Percentiles rank a stretch among this genome's conserved stretches.
These are phyloP conservation scores for Galerucella pusilla DNA, from an alignment of 2,888 invertebrate species.

Conservation along the genomic window DNA sequence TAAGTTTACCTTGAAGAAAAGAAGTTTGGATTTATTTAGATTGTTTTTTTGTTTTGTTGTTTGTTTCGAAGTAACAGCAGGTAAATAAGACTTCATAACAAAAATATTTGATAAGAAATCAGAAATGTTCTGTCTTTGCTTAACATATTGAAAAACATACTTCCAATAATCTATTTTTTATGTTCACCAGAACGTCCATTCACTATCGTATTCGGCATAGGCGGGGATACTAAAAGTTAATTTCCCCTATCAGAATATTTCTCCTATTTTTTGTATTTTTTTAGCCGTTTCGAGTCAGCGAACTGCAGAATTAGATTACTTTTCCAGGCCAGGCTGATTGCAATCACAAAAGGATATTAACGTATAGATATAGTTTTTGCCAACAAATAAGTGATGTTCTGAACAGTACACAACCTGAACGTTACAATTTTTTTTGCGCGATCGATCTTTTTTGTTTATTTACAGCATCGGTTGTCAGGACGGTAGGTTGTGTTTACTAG, in stretches of 20 bases:
- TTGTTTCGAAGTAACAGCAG: too few species aligned
- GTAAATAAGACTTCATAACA: neutral
- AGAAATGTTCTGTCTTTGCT: neutral
- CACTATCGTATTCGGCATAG: neutral
- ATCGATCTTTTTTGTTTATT: too few species aligned
- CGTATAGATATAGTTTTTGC: neutral
- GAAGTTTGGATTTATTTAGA: too few species aligned
- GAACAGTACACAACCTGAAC: neutral
- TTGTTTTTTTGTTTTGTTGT: too few species aligned
- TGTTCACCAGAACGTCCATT: constrained; percentile 3
- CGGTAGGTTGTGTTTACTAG: too few species aligned
- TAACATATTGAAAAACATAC: neutral
- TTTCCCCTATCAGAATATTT: constrained; percentile 7
- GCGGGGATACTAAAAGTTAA: constrained; percentile 3
- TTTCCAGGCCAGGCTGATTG: neutral
- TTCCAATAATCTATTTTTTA: neutral
- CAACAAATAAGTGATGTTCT: neutral
- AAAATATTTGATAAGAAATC: neutral
- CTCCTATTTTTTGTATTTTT: neutral
- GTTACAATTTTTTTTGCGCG: neutral
- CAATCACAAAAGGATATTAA: constrained; percentile 10
- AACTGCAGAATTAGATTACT: constrained; percentile 1
- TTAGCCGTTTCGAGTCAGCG: neutral
- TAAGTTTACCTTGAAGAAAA: too few species aligned
- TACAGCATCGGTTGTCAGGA: too few species aligned